Percentiles rank a stretch among this genome's conserved stretches.
phyloP scores from a whole-genome alignment of 2,888 invertebrate genomes.

The Balanococcus diminutus region DNA sequence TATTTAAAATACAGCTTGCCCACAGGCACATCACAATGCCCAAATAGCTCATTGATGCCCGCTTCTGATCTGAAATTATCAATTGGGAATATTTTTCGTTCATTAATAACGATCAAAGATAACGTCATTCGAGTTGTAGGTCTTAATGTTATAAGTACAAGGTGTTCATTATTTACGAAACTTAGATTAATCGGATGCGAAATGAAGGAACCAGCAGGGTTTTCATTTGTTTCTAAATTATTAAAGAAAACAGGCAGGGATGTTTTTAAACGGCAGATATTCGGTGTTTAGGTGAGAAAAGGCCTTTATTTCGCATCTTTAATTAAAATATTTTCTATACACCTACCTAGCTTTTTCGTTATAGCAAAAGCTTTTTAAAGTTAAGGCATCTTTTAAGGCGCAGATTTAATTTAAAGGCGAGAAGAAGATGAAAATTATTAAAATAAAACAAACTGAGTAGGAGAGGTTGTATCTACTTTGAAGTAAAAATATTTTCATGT shows the following conservation, averaged over 20 bases:
- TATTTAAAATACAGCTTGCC: slow-evolving; percentile 51
- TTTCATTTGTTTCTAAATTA: not conserved
- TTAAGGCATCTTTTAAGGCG: not conserved
- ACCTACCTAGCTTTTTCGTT: not conserved
- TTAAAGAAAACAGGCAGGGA: not conserved
- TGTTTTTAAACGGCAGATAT: not conserved
- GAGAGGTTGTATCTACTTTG: not conserved
- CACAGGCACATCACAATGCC: slow-evolving; percentile 54
- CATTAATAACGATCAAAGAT: too few relatives aligned
- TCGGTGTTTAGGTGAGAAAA: not conserved
- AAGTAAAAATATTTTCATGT: not conserved
- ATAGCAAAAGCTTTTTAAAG: not conserved
- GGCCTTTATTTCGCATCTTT: not conserved
- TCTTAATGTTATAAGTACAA: too few relatives aligned
- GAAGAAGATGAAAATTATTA: not conserved
- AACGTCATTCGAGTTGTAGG: too few relatives aligned
- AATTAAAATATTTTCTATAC: not conserved
- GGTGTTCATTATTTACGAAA: too few relatives aligned
- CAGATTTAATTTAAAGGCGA: not conserved
- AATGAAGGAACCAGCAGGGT: not conserved
- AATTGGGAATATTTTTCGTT: too few relatives aligned
- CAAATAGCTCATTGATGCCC: not conserved
- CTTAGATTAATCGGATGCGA: not conserved
- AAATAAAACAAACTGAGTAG: not conserved
- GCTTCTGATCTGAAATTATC: too few relatives aligned